Conservation (phyloP, 1,140 invertebrate genomes). For the Eufriesea mexicana region DNA sequence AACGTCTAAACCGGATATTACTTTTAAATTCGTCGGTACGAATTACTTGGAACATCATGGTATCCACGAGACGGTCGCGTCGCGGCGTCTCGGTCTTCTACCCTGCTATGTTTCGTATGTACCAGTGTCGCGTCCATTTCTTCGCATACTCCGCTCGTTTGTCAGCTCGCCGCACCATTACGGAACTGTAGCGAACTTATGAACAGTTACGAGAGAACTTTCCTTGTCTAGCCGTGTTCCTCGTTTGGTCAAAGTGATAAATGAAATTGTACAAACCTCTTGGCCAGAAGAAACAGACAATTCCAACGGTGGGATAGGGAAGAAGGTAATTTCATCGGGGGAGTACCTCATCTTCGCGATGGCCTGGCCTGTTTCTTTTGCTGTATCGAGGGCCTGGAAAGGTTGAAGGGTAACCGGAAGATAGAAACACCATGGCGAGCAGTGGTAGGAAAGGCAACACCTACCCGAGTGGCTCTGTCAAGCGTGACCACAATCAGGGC, state of each 20-base stretch:
- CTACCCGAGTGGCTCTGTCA: slow-evolving; percentile 10
- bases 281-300: slow-evolving; percentile 43
- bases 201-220: not conserved
- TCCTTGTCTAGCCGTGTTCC: not conserved
- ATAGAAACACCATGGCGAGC: not conserved
- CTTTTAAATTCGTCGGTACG: no score
- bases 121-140: not conserved
- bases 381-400: no score
- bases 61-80: not conserved
- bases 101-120: no score
- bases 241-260: slow-evolving; percentile 40
- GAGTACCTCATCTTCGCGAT: slow-evolving; percentile 29
- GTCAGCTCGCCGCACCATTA: not conserved
- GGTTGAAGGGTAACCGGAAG: slow-evolving; percentile 3
- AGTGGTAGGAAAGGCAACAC: slow-evolving; percentile 6
- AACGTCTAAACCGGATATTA: no score
- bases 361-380: not conserved
- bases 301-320: not conserved
- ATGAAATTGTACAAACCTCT: slow-evolving; percentile 45
- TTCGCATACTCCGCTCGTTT: not conserved
- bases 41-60: no score
- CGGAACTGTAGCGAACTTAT: not conserved
- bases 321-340: slow-evolving; percentile 15
- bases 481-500: slow-evolving; percentile 48
- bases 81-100: not conserved